Base-by-base conservation (phyloP, 2,113 vertebrate species). In the Python bivittatus region DNA sequence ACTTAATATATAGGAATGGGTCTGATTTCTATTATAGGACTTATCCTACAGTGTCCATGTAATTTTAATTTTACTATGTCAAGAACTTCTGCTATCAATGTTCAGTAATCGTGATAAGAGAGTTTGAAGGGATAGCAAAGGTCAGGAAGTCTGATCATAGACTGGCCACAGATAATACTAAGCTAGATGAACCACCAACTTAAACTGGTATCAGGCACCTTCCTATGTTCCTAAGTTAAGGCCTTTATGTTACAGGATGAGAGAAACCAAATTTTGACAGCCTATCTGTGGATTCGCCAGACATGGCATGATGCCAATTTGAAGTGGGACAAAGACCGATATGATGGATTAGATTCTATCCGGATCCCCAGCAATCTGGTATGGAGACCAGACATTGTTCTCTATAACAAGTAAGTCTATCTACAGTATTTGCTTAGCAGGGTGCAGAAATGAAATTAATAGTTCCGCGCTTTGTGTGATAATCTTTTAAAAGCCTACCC, bases 341-440 rank as follows among this genome's bases (percentile, higher is more conserved):
- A 99, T 0, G 99, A 99, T 17, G 98, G 99, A 4, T 96, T 99
- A 84, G 99, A 99, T 97, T 98, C 99, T 92, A 99, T 99, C 95
- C 98, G 99, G 95, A 99, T 99, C 94, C 99, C 99, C 92, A 99
- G 99, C 25, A 98, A 97, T 95, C 97, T 99, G 92, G 99, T 99
- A 91, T 99, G 99, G 99, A 99, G 99, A 95, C 99, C 99, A 0
- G 99, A 99, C 96, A 99, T 99, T 12, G 99, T 99, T 89, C 97
- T 99, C 0, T 99, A 99, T 94, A 99, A 99, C 97, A 99, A 99
- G 99, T 99, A 98, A 96, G 98, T 96, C 57, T 58, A 20, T 1
- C 54, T 84, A 52, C 42, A 88, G 58, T 95, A 38, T 11, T 38
- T 93, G 42, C 58, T 22, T 42, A 33, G 12, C 15, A 72, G 42